Evolutionary conservation across 1,140 invertebrate genomes (phyloP).

Genomic region (Neodiprion fabricii): DNA sequence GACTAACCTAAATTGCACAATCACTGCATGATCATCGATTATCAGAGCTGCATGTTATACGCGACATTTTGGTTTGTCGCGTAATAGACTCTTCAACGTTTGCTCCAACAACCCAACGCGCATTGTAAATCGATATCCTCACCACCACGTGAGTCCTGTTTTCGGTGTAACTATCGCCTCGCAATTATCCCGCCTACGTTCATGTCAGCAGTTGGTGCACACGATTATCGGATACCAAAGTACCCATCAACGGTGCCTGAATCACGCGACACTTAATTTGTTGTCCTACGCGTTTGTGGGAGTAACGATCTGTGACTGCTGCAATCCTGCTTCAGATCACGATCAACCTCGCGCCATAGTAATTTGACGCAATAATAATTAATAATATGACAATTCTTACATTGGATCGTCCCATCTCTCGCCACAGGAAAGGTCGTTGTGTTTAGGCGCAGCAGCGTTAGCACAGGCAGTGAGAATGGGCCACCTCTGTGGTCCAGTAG

Average conservation of each 20-base stretch:
- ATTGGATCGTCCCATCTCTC: background rate
- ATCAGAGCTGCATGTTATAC: too few relatives aligned
- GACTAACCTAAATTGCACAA: too few relatives aligned
- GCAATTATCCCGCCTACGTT: background rate
- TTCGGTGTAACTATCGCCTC: background rate
- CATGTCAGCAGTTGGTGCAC: background rate
- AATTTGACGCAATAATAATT: too few relatives aligned
- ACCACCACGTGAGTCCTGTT: background rate
- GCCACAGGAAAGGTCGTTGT: constrained; percentile 76
- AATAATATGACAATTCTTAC: too few relatives aligned
- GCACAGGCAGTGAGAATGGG: constrained; percentile 69
- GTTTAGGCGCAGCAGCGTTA: constrained; percentile 75
- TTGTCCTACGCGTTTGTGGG: too few relatives aligned
- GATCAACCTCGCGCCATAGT: background rate
- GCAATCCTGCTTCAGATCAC: background rate
- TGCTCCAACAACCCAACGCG: too few relatives aligned
- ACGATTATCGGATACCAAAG: background rate
- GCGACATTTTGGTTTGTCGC: too few relatives aligned
- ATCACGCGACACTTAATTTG: background rate
- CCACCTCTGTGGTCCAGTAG: constrained; percentile 72
- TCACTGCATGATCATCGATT: too few relatives aligned
- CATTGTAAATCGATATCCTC: background rate
- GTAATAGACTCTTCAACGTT: too few relatives aligned
- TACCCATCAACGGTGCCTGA: background rate
- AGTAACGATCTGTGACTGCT: too few relatives aligned